Base-by-base conservation (phyloP, 2,797 vertebrate species). In the Lithobates sylvaticus region DNA sequence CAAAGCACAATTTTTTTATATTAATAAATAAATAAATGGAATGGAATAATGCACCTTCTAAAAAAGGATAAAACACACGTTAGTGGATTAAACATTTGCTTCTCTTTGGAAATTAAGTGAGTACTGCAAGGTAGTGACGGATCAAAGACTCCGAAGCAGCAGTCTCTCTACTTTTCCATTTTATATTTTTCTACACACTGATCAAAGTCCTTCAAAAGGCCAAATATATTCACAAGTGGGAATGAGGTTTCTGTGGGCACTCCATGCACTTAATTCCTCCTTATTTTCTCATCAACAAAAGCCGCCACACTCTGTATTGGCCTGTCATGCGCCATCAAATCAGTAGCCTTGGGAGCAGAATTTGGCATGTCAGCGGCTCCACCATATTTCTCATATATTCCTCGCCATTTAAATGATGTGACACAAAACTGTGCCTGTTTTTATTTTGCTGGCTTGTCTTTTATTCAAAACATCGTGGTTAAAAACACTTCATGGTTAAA, bases 181-280 rank as follows among this genome's bases (percentile, higher is more conserved):
- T 65, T 81, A 65, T 70, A 76, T 86, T 86, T 86, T 78, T 67
- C 72, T 39, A 29, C 67, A 27, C 73, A 34, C 65, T 83, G 80
- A 86, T 86, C 79, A 86, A 86, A 86, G 79, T 72, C 74, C 73
- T 86, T 82, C 44, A 82, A 76, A 36, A 18, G 74, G 84, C 76
- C 77, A 78, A 85, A 69, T 85, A 64, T 74, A 85, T 85, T 85
- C 76, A 80, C 84, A 73, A 67, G 84, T 68, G 54, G 76, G 84
- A 78, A 72, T 72, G 50, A 67, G 36, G 47, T 83, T 83, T 83
- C 79, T 77, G 54, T 81, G 50, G 54, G 68, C 74, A 65, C 21
- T 83, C 74, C 54, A 47, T 72, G n/a, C 74, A 83, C 39, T 73
- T 86, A 50, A 83, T 86, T 86, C 39, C 68, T 75, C 44, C 65